Evolutionary conservation across 2,797 vertebrate genomes (phyloP).

Genomic region (Crypturellus tataupa): DNA sequence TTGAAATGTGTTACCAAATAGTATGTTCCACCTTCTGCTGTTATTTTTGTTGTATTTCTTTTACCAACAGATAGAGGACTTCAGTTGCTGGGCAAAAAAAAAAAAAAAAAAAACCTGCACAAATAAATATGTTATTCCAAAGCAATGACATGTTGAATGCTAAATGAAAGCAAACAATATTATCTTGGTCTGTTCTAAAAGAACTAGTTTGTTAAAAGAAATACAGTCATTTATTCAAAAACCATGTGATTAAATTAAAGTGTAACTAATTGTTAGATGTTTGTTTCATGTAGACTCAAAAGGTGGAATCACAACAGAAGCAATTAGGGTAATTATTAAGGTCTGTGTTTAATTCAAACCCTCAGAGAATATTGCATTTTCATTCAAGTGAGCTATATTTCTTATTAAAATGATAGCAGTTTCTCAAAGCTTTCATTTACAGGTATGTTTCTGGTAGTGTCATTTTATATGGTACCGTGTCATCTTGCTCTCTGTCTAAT

Average conservation of each 20-base stretch:
- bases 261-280: conserved; percentile 70
- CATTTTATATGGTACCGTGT: conserved; percentile 56
- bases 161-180: conserved; percentile 55
- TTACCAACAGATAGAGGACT: conserved; percentile 39
- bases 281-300: conserved; percentile 76
- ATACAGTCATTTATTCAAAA: conserved; percentile 62
- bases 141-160: conserved; percentile 34
- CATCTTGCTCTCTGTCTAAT: conserved; percentile 48
- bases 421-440: conserved; percentile 54
- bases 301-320: conserved; percentile 78
- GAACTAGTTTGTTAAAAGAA: conserved; percentile 51
- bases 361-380: conserved; percentile 65
- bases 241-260: conserved; percentile 61
- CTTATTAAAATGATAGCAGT: not conserved
- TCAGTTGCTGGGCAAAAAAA: conserved; percentile 12
- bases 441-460: conserved; percentile 63
- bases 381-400: conserved; percentile 60
- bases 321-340: conserved; percentile 79
- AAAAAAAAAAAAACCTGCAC: not conserved
- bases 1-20: conserved; percentile 68
- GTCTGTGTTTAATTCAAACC: conserved; percentile 73
- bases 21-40: conserved; percentile 64
- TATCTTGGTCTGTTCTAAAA: conserved; percentile 64
- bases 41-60: conserved; percentile 23
- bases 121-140: conserved; percentile 58